Conservation (phyloP, 2,888 invertebrate genomes). For the Tenthredo amoena region DNA sequence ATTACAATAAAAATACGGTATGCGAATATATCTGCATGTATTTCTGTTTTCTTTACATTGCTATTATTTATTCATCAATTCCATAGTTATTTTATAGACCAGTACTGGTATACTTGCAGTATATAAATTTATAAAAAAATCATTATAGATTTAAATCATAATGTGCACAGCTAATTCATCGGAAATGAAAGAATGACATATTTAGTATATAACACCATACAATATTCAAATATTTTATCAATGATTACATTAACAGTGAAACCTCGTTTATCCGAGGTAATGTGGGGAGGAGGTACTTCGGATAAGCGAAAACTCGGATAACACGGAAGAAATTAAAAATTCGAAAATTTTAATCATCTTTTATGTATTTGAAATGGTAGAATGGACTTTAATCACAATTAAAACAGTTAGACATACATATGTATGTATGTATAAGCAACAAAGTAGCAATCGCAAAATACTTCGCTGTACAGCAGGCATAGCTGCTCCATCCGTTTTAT, state of each 20-base stretch:
- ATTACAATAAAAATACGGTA: conserved; percentile 27
- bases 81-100: neutral
- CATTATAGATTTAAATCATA: neutral
- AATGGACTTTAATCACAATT: no score
- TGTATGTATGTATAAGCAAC: no score
- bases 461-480: no score
- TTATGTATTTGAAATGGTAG: no score
- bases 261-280: no score
- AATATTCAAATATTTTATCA: conserved; percentile 14
- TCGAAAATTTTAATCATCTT: no score
- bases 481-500: no score
- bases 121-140: neutral
- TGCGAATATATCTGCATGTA: neutral
- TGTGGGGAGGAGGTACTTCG: no score
- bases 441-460: no score
- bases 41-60: neutral
- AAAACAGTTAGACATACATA: no score
- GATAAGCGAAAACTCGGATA: no score
- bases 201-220: neutral
- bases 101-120: neutral
- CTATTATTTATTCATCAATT: neutral
- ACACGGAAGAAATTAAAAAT: no score
- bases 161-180: neutral
- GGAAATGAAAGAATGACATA: neutral
- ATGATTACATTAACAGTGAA: neutral